Evolutionary conservation across 2,888 invertebrate genomes (phyloP), one percentile per base, ranked within the genome.

Genomic region (Frankliniella fusca): DNA sequence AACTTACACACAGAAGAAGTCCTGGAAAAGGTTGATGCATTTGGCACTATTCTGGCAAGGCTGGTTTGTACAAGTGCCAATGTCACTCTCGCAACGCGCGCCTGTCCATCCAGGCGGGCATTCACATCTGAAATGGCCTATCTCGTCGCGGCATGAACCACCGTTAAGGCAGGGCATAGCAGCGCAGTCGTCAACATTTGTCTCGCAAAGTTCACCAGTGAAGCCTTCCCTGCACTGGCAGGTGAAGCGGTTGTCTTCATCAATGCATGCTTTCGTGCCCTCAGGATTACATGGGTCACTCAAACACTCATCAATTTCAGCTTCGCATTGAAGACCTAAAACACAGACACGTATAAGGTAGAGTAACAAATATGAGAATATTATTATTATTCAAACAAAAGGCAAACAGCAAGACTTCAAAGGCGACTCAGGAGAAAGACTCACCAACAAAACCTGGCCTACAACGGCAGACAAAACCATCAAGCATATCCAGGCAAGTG

Each of bases 31-130:
- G 86, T 97, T 94, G 84, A 97, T 96, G 87, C 97, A 97, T 80
- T 90, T 93, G 27, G 97, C 97, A 87, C 96, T 95, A 87, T 98
- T 98, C 87, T 96, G 95, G 87, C 98, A 98, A 0, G 98, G 97
- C 83, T 91, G 91, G 84, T 93, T 93, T 85, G 93, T 92, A 86
- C 98, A 98, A 84, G 94, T 94, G 81, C 96, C 97, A 82, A 97
- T 93, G 87, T 97, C 97, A 27, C 90, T 90, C 88, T 98, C 95
- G 86, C 97, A 97, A 82, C 94, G 92, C 85, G 91, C 90, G 18
- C 97, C 97, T 2, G 93, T 92, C 97, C 97, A 97, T 80, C 97
- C 97, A 0, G 93, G 92, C 83, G 91, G 92, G 85, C 97, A 97
- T 12, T 92, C 88, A 86, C 97, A 97, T 85, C 93, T 93, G 87